Evolutionary conservation across 1,140 invertebrate genomes (phyloP), one percentile per base, ranked within the genome.

Genomic region (Aphaenogaster floridana): DNA sequence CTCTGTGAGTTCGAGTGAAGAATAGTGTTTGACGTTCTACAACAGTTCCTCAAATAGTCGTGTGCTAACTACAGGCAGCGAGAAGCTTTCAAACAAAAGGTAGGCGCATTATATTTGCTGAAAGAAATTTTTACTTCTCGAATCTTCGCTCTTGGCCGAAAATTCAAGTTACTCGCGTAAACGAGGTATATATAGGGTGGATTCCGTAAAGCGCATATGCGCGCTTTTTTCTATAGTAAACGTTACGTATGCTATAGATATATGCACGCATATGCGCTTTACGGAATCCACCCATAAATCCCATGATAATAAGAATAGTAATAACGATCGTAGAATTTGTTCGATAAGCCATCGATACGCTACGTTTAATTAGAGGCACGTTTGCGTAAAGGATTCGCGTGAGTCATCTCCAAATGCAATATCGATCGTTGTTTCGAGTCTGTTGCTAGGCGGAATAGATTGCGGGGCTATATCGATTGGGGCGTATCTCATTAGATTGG

Each of bases 51-150:
- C 13, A 17, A 77, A 13, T 80, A 8, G 42, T 68, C 3, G 9
- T 57, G 13, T 39, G 64, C 15, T 3, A 34, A n/a, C 15, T 81
- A 42, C 9, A 28, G 11, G 11, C 17, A 64, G 13, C 45, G 0
- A 54, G 64, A 54, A 71, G 79, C 64, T 81, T 59, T 45, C 50
- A 45, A 39, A 11, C 36, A 81, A 45, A 81, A 81, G 79, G 79
- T 81, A 50, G 0, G 28, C 21, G 0, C 11, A 9, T 21, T 78
- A 34, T 45, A 34, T 13, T 50, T 8, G 0, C 3, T 17, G 17
- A 34, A 8, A 45, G 0, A 6, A 64, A 64, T 21, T 79, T 17
- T 17, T 28, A 13, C 2, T 34, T 78, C n/a, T 9, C 21, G 13
- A 77, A 50, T 79, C 6, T 50, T 52, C 7, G 15, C 6, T n/a